Percentiles rank a stretch among this genome's conserved stretches.
Conservation (phyloP, 2,113 vertebrate species). For the Orthochromis malagaraziensis region DNA sequence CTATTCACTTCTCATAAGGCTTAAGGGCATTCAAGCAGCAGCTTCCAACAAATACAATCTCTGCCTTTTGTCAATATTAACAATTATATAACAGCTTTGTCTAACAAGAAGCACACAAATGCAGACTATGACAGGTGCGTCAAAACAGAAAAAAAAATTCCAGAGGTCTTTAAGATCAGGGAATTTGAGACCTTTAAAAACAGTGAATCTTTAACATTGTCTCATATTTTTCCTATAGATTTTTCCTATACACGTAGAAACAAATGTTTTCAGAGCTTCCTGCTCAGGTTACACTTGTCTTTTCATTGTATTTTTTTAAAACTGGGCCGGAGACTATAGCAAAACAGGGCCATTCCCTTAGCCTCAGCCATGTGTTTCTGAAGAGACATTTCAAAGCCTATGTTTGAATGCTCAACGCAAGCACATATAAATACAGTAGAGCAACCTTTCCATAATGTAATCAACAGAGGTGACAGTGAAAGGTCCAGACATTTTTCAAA, state of each 20-base stretch:
- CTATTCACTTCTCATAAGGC: conserved; percentile 70
- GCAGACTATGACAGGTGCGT: neutral
- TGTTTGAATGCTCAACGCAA: neutral
- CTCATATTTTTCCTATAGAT: neutral
- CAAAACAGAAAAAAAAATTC: neutral
- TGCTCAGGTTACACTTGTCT: conserved; percentile 30
- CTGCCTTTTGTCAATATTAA: conserved; percentile 54
- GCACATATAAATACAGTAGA: neutral
- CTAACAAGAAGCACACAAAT: conserved; percentile 31
- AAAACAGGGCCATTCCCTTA: neutral
- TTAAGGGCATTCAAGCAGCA: conserved; percentile 77
- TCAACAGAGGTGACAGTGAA: neutral
- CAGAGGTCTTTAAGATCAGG: neutral
- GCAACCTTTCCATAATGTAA: neutral
- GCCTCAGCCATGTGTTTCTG: neutral
- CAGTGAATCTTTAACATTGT: neutral
- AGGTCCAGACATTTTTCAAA: neutral
- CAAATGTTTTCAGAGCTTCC: neutral
- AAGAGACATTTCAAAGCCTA: neutral
- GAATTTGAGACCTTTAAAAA: conserved; percentile 1
- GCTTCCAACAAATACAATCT: conserved; percentile 73
- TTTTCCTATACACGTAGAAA: neutral
- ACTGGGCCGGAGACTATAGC: neutral
- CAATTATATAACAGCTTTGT: conserved; percentile 30
- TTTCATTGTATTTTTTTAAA: conserved; percentile 1